A percentile compares a stretch with the other conserved stretches of the same genome.
Conservation (phyloP, 2,888 invertebrate genomes). For the Leucania comma region DNA sequence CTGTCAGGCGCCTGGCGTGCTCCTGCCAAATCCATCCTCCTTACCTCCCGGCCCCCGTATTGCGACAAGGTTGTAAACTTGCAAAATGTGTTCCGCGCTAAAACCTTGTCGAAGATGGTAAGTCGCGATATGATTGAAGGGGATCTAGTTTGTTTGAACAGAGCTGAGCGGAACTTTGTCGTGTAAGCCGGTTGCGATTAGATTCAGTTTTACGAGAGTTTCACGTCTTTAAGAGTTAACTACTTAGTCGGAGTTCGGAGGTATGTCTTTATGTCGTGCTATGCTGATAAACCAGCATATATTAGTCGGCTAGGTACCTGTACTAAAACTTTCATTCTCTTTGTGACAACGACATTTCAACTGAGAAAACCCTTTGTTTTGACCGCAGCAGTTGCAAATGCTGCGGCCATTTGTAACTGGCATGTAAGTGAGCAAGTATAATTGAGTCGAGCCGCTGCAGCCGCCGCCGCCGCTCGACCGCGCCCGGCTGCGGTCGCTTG, state of each 20-base stretch:
- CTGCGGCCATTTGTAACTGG: background rate
- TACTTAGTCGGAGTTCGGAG: background rate
- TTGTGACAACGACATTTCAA: background rate
- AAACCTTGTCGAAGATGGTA: constrained; percentile 41
- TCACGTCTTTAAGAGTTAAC: constrained; percentile 1
- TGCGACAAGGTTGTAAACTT: constrained; percentile 44
- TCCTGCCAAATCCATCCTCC: constrained; percentile 17
- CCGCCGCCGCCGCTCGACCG: background rate
- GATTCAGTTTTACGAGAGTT: constrained; percentile 27
- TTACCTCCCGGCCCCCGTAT: constrained; percentile 28
- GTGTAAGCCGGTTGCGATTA: constrained; percentile 35
- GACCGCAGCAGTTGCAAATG: background rate
- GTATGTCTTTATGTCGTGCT: background rate
- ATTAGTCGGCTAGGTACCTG: no score
- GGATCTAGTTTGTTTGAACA: constrained; percentile 44
- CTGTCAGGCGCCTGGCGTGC: constrained; percentile 33
- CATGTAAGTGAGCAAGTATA: constrained; percentile 2
- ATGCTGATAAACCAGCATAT: no score
- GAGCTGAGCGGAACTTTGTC: constrained; percentile 27
- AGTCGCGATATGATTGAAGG: constrained; percentile 48
- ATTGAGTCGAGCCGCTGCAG: background rate
- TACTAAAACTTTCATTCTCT: background rate
- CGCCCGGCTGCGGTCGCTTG: background rate
- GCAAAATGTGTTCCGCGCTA: constrained; percentile 13
- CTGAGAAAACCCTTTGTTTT: background rate